Base-by-base conservation (phyloP, 2,113 vertebrate species). In the Pogonocichla stellata region DNA sequence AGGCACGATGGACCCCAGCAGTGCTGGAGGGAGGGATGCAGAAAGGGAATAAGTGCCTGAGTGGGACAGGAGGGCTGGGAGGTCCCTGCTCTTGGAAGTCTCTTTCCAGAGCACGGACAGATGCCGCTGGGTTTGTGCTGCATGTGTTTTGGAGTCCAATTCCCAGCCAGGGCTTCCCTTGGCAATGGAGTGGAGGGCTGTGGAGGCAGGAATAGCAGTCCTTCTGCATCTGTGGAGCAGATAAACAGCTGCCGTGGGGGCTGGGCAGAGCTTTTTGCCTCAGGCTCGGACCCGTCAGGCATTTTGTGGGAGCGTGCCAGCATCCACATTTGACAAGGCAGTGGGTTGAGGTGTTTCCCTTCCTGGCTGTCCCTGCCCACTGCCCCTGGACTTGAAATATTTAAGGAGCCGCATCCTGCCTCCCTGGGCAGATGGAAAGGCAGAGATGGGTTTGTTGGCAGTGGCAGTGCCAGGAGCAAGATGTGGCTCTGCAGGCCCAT, bases 231-330 rank as follows among this genome's bases (percentile, higher is more conserved):
- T 62, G 2, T 14, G 72, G 88, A 95, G 64, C 29, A 43, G 81
- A 86, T 65, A 73, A 92, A 93, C 95, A 95, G 92, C 94, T 96
- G 92, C 80, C 33, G 1, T 34, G 88, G 91, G 90, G 75, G 82
- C 72, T 94, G 82, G 94, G 86, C 75, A 62, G 23, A 42, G 50
- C 65, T 58, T 80, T 58, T 93, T 67, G 96, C 96, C 91, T 97
- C 66, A 54, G 96, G 96, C 96, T 88, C 1, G 60, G 72, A 86
- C 80, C 86, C 47, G 0, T 70, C 75, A 78, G 62, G 48, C 47
- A 1, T 61, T 80, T 77, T 66, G 75, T 82, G 91, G 88, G 70
- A 60, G 72, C 0, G 12, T 82, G 86, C 82, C 95, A 90, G 71
- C 28, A 50, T 80, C 72, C 19, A 2, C 57, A 6, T 75, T 50